Conservation (phyloP, 2,797 vertebrate genomes). For the Platyrinchus mystaceus region DNA sequence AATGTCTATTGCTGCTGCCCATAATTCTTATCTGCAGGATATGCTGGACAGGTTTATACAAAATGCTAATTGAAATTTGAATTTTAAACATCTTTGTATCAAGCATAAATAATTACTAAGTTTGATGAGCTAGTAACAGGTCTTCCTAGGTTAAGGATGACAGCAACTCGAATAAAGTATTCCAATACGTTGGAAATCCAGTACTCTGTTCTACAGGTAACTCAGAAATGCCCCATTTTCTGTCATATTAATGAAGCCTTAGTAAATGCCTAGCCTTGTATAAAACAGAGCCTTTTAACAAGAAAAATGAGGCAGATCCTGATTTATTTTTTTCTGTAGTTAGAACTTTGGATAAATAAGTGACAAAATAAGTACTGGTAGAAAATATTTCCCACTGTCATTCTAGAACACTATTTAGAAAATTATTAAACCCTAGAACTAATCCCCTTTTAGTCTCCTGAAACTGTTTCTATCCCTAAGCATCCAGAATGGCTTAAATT, state of each 20-base stretch:
- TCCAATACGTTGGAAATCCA: background rate
- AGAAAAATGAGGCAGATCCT: background rate
- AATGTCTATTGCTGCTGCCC: background rate
- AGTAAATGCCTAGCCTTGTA: background rate
- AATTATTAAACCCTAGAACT: background rate
- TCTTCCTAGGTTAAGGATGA: background rate
- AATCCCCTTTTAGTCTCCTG: background rate
- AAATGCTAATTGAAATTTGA: background rate
- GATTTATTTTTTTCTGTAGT: background rate
- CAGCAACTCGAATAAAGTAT: background rate
- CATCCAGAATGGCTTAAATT: background rate
- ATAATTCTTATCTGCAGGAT: background rate
- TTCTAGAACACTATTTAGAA: background rate
- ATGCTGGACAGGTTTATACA: background rate
- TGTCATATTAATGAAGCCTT: background rate
- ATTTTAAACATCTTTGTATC: background rate
- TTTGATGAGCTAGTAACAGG: background rate
- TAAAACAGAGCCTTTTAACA: background rate
- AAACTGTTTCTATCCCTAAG: background rate
- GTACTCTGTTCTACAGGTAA: background rate
- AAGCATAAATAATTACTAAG: background rate
- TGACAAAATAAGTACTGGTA: background rate
- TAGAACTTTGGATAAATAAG: background rate
- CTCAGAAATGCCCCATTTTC: background rate
- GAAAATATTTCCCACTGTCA: background rate